Evolutionary conservation across 2,113 vertebrate genomes (phyloP).

Genomic region (Chinchilla lanigera): DNA sequence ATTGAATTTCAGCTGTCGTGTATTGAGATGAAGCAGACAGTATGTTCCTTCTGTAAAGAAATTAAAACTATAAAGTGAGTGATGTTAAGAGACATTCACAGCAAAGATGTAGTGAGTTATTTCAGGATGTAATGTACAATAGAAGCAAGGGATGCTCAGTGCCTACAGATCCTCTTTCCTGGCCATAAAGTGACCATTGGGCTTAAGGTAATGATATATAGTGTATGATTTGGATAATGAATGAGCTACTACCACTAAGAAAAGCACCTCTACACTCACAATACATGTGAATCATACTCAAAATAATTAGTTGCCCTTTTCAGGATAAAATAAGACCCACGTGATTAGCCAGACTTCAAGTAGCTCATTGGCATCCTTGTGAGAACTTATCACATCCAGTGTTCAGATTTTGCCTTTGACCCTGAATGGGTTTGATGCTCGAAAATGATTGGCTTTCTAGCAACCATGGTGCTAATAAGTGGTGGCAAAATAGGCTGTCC

Average conservation of each 20-base stretch:
- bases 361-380: not conserved
- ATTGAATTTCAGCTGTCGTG: not conserved
- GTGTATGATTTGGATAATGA: not conserved
- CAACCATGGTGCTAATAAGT: not conserved
- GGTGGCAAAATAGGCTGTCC: not conserved
- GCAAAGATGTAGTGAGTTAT: not conserved
- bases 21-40: not conserved
- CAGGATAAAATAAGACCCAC: not conserved
- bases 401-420: not conserved
- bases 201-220: not conserved
- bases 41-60: not conserved
- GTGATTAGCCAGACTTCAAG: not conserved
- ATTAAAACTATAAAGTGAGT: not conserved
- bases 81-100: not conserved
- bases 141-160: not conserved
- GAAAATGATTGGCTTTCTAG: not conserved
- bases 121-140: not conserved
- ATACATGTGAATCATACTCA: not conserved
- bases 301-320: not conserved
- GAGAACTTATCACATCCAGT: not conserved
- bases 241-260: not conserved
- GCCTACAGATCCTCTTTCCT: not conserved
- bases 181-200: not conserved
- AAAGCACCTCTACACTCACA: not conserved
- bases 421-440: not conserved